A percentile compares a stretch with the other conserved stretches of the same genome.
Conservation (phyloP, 2,113 vertebrate species). For the Willisornis vidua region DNA sequence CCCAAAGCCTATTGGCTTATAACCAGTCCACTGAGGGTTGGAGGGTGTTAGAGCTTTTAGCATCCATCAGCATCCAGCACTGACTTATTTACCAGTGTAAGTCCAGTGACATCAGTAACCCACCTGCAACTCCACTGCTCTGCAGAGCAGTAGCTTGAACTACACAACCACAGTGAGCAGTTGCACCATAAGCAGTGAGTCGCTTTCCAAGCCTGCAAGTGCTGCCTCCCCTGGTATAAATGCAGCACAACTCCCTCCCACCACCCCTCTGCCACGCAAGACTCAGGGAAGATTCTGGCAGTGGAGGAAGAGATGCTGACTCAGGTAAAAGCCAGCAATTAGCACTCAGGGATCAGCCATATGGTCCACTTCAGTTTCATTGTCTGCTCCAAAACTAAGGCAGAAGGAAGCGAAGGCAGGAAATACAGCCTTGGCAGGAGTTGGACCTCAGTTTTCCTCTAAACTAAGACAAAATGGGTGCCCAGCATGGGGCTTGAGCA, state of each 20-base stretch:
- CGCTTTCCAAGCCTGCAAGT: neutral
- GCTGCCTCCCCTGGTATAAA: neutral
- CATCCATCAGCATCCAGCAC: neutral
- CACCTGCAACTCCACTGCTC: neutral
- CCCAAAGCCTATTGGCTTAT: neutral
- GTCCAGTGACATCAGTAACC: neutral
- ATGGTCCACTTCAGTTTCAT: neutral
- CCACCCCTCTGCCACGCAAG: neutral
- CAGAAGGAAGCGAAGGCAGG: neutral
- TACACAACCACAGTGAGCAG: neutral
- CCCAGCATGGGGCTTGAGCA: too few relatives aligned
- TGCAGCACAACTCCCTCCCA: neutral
- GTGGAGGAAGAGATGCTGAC: neutral
- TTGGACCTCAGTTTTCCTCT: neutral
- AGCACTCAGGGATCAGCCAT: conserved; percentile 1
- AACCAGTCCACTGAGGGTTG: neutral
- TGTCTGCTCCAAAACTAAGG: neutral
- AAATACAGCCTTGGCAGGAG: neutral
- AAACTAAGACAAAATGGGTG: too few relatives aligned
- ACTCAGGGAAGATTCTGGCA: neutral
- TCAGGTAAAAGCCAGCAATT: neutral
- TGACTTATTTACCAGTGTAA: neutral
- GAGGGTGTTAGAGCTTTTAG: neutral
- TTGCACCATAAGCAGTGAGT: neutral
- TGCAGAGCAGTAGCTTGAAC: neutral